Evolutionary conservation across 2,113 vertebrate genomes (phyloP).

Genomic region (Telmatochromis brichardi): DNA sequence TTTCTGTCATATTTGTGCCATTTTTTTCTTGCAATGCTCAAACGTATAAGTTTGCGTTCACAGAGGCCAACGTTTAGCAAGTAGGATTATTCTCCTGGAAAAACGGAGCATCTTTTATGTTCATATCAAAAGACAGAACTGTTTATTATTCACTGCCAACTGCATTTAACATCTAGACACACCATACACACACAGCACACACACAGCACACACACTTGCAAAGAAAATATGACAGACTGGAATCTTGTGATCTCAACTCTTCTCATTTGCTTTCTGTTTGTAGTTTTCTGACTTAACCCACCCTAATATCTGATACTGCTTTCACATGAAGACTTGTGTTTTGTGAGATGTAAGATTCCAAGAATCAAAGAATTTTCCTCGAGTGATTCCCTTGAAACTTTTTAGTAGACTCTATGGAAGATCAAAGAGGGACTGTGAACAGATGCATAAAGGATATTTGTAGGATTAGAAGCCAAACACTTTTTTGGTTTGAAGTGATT

Average conservation of each 20-base stretch:
- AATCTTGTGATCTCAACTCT: constrained; percentile 16
- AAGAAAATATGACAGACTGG: not conserved
- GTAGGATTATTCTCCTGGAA: not conserved
- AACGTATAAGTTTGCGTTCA: not conserved
- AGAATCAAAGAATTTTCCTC: not conserved
- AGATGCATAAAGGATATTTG: not conserved
- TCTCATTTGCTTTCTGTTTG: constrained; percentile 21
- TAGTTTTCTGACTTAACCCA: constrained; percentile 1
- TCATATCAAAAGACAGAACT: not conserved
- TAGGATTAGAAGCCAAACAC: not conserved
- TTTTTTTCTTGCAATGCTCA: not conserved
- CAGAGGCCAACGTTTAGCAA: not conserved
- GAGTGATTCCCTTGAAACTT: not conserved
- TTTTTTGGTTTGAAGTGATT: not conserved
- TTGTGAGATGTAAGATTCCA: not conserved
- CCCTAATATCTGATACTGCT: not conserved
- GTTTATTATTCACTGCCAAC: not conserved
- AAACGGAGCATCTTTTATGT: constrained; percentile 7
- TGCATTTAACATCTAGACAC: not conserved
- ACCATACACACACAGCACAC: not conserved
- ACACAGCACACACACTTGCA: not conserved
- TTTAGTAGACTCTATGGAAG: not conserved
- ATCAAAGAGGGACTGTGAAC: not conserved
- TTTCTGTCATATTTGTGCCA: not conserved
- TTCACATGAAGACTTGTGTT: not conserved